A percentile compares a stretch with the other conserved stretches of the same genome.
phyloP scores from a whole-genome alignment of 2,113 vertebrate genomes.

The Fulmarus glacialis region DNA sequence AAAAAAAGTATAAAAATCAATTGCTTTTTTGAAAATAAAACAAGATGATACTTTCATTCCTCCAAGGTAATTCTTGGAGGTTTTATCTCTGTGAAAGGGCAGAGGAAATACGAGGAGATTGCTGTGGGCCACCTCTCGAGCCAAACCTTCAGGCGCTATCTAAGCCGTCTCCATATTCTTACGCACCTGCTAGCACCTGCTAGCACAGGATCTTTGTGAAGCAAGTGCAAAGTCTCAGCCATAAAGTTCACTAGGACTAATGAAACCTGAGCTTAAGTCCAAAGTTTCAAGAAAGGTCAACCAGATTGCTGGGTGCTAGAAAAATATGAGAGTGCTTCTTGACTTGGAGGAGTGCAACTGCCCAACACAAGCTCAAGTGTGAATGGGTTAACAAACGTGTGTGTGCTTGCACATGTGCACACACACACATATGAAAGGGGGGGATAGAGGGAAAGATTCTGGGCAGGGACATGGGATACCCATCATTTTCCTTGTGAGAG shows the following conservation, averaged over 20 bases:
- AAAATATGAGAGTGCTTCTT: neutral
- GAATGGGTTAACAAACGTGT: fast-evolving
- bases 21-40: neutral
- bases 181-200: neutral
- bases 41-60: neutral
- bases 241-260: neutral
- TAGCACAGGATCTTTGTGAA: neutral
- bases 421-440: fast-evolving
- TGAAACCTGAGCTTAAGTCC: slow-evolving; percentile 1
- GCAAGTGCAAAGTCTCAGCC: neutral
- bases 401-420: neutral
- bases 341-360: neutral
- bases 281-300: neutral
- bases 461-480: neutral
- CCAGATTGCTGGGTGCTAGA: neutral
- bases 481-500: neutral
- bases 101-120: neutral
- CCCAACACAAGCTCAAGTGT: neutral
- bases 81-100: neutral
- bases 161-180: neutral
- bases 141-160: neutral
- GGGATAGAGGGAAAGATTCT: neutral
- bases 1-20: neutral
- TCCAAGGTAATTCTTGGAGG: neutral
- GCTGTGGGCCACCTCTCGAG: neutral